Percentiles rank a stretch among this genome's conserved stretches.
phyloP scores from a whole-genome alignment of 2,888 invertebrate species.

The Geotrupes spiniger region DNA sequence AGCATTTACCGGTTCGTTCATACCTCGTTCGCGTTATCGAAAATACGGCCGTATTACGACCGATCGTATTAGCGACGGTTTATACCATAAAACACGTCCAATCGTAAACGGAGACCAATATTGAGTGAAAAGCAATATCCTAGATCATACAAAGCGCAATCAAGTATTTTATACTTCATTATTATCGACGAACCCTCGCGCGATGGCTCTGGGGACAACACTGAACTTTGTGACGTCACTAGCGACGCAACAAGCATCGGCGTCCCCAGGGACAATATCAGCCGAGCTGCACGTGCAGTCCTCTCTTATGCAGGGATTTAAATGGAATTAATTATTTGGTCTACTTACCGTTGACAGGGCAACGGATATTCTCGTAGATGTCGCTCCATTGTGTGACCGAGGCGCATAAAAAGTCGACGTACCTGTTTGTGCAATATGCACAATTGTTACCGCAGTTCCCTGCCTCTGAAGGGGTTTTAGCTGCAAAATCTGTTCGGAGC shows the following conservation, averaged over 20 bases:
- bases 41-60: no score
- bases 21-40: no score
- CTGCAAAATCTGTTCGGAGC: no score
- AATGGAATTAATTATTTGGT: conserved; percentile 21
- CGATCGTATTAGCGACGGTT: no score
- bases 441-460: no score
- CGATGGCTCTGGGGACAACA: conserved; percentile 6
- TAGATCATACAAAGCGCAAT: conserved; percentile 42
- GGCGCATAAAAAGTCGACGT: no score
- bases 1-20: no score
- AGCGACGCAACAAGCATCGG: conserved; percentile 10
- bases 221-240: conserved; percentile 21
- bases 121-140: conserved; percentile 35
- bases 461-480: no score
- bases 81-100: conserved; percentile 20
- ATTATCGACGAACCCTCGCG: conserved; percentile 28
- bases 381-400: no score
- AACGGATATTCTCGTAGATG: no score
- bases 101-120: conserved; percentile 28
- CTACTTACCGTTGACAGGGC: conserved; percentile 14
- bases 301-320: conserved; percentile 12
- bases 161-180: conserved; percentile 43
- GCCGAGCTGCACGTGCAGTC: not conserved
- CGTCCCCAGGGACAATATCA: conserved; percentile 6
- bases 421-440: no score